Conservation (phyloP, 2,797 vertebrate genomes). For the Meriones psammophilus region DNA sequence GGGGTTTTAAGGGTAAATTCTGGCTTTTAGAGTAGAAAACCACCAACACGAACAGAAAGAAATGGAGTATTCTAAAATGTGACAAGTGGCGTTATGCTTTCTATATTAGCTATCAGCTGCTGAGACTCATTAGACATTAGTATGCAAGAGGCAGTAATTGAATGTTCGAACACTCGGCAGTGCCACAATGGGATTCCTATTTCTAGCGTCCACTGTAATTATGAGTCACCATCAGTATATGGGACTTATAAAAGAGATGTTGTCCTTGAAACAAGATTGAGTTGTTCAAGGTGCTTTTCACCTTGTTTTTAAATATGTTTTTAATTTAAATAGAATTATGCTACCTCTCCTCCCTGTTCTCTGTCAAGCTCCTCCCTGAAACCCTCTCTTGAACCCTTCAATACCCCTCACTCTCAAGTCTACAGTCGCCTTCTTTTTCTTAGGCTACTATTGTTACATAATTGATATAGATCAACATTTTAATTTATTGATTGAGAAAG, state of each 20-base stretch:
- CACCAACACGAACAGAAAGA: conserved; percentile 66
- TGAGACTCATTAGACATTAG: conserved; percentile 76
- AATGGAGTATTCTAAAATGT: conserved; percentile 80
- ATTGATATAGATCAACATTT: conserved; percentile 55
- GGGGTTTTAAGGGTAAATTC: conserved; percentile 57
- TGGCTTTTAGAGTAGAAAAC: conserved; percentile 69
- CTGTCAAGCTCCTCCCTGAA: not conserved
- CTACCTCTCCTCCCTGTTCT: no score
- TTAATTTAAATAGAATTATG: not conserved
- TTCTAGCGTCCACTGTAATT: conserved; percentile 82
- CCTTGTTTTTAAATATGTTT: conserved; percentile 46
- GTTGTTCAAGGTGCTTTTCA: conserved; percentile 72
- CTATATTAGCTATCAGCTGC: conserved; percentile 82
- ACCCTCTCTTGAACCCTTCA: not conserved
- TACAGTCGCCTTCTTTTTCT: not conserved
- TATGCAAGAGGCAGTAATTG: conserved; percentile 83
- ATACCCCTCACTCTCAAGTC: not conserved
- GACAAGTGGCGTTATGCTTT: conserved; percentile 74
- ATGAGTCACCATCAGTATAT: conserved; percentile 70
- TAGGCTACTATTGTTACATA: not conserved
- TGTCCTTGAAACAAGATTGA: conserved; percentile 77
- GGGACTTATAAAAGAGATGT: conserved; percentile 77
- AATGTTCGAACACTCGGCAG: conserved; percentile 71
- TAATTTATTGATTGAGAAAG: conserved; percentile 59
- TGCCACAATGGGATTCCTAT: conserved; percentile 80